Base-by-base conservation (phyloP, 1,140 invertebrate genomes). In the Tyrophagus putrescentiae region DNA sequence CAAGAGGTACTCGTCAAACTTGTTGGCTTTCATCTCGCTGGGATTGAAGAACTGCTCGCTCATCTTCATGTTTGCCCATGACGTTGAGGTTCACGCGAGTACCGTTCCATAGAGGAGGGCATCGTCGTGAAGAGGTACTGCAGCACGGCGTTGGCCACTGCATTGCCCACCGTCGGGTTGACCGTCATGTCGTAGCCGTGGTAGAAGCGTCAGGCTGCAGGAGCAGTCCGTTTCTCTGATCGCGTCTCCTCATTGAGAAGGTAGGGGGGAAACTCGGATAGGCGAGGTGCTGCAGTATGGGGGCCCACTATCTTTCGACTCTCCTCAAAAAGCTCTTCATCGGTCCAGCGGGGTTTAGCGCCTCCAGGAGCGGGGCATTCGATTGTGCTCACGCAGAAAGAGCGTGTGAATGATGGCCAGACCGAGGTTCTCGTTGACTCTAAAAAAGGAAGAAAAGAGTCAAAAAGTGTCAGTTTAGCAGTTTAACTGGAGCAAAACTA, bases 151-250 rank as follows among this genome's bases (percentile, higher is more conserved):
- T 84, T 74, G 0, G 84, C 81, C 0, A 85, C 79, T 64, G 83
- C 82, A 64, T 86, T 83, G 64, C 80, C 81, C 1, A 84, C 76
- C 0, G 84, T 84, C 1, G 82, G 79, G 56, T 82, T 77, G 65
- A 82, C 82, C 0, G 82, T 79, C 57, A 87, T 90, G 0, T 88
- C 87, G 68, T 92, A 93, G 3, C 82, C 83, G 0, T 73, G 71
- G 72, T 80, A 86, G 63, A 76, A 78, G 3, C 84, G n/a, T 78
- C 34, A 0, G 75, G 74, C 34, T 78, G 75, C 4, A 82, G 73
- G 57, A 77, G 75, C 6, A 88, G 69, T 44, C 80, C 79, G 4
- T 79, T 79, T 64, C 82, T 78, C 0, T 78, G 74, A 65, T 83
- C 77, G 78, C 0, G 79, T 75, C 25, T 79, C 66, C 64, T 70